Evolutionary conservation across 2,797 vertebrate species (phyloP), one percentile per base, ranked within the genome.

Genomic region (Phaenicophaeus curvirostris): DNA sequence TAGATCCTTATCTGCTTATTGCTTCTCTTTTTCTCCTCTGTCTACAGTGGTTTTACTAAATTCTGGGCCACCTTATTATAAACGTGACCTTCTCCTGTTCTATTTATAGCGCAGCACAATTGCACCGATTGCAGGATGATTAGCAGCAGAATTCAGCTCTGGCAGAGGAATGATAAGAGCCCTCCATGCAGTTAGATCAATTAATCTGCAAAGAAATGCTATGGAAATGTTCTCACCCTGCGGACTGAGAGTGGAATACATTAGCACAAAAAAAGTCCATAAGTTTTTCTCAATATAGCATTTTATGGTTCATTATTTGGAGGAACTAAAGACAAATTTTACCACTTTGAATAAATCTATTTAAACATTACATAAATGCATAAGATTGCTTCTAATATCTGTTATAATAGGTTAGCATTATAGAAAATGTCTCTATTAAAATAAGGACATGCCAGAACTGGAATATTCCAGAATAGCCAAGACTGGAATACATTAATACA

Each of bases 141-240:
- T 87, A 94, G 50, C 41, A 82, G 80, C 42, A 87, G 77, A 92
- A 87, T 85, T 96, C 73, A 87, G 51, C 53, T 95, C 63, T 77
- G 87, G 80, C 76, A 88, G 35, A 92, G 66, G 44, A 85, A 80
- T 65, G 58, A 59, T 75, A 69, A 82, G 50, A 86, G 53, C 76
- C 71, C 68, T 95, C 17, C 9, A 51, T 86, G 72, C 71, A 82
- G 87, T 87, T 89, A 77, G 61, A 93, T 85, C 87, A 95, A 92
- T 96, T 96, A 96, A 95, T 95, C 80, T 93, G 66, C 20, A 54
- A 77, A 86, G 66, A 88, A 86, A 90, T 39, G 13, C n/a, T 46
- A n/a, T 72, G 89, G 74, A 86, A 87, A 59, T 90, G 65, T 89
- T 94, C 91, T 80, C 61, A 59, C 35, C 54, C 65, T 81, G 42